Evolutionary conservation across 2,797 vertebrate genomes (phyloP), one percentile per base, ranked within the genome.

Genomic region (Argyrosomus regius): DNA sequence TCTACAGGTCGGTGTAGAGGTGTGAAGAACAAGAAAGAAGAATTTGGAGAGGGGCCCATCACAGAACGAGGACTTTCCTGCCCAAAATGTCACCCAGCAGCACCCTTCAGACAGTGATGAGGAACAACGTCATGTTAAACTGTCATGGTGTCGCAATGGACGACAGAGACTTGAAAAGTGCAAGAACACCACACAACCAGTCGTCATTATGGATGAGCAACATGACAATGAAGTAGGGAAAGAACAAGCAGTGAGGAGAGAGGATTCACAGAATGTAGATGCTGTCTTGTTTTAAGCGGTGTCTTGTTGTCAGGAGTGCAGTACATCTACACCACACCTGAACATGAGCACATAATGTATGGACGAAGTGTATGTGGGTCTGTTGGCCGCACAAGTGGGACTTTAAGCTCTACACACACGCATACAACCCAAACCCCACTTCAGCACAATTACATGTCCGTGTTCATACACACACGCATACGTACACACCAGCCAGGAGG

Each of bases 141-240:
- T 88, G 82, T 86, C 89, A 76, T 48, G 39, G 17, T 89, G 88
- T 89, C 87, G 87, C 73, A 52, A 2, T n/a, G 52, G 68, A 73
- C 50, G 39, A 75, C 71, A 69, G 24, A 45, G 52, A 53, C 66
- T 78, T 88, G 53, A 88, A 82, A 90, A 77, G 75, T 84, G 65
- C 75, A 60, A 60, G 72, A 48, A 56, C 67, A 59, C 56, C 10
- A 16, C 12, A 16, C 45, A 35, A 61, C 49, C 58, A 59, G 78
- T 71, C 79, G 8, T 53, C 58, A 35, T 59, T 71, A 69, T 4
- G 63, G 81, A 85, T 80, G 78, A 81, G 74, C 35, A 58, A 79
- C 75, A 81, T 43, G 76, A 66, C 72, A 64, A 7, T 75, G 57
- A 48, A 72, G 56, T 68, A 69, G 57, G 35, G 11, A 48, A 52